Conservation (phyloP, 2,888 invertebrate genomes). For the Formica aserva region DNA sequence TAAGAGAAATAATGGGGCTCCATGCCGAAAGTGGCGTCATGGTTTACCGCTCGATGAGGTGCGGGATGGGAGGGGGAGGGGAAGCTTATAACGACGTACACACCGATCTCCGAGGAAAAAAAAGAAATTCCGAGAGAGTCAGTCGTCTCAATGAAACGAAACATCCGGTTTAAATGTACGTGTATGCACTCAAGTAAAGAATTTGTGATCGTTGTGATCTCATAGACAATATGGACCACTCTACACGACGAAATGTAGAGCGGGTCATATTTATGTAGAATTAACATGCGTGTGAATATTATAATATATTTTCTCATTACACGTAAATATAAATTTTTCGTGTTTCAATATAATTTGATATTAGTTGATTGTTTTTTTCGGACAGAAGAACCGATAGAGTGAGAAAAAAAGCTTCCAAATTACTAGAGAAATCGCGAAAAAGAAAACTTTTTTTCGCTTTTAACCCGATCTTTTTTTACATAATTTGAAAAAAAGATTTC, state of each 20-base stretch:
- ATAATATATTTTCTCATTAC: background rate
- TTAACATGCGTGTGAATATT: background rate
- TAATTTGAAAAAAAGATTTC: background rate
- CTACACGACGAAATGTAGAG: background rate
- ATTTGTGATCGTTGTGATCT: background rate
- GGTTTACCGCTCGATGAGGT: slow-evolving; percentile 55
- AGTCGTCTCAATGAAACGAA: slow-evolving; percentile 49
- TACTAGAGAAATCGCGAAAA: background rate
- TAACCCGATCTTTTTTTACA: background rate
- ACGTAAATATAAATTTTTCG: background rate
- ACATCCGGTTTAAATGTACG: background rate
- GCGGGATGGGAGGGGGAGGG: background rate
- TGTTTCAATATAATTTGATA: background rate
- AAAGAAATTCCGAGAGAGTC: slow-evolving; percentile 42
- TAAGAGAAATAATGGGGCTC: slow-evolving; percentile 74
- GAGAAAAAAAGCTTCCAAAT: background rate
- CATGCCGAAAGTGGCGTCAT: slow-evolving; percentile 73
- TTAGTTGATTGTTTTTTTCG: background rate
- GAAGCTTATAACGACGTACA: slow-evolving; percentile 40
- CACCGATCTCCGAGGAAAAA: slow-evolving; percentile 49
- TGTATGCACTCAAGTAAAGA: background rate
- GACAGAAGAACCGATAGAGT: background rate
- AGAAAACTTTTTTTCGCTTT: background rate
- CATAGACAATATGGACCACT: too few species aligned
- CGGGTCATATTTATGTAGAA: background rate